phyloP scores from a whole-genome alignment of 2,113 vertebrate species.

The Callorhinus ursinus region DNA sequence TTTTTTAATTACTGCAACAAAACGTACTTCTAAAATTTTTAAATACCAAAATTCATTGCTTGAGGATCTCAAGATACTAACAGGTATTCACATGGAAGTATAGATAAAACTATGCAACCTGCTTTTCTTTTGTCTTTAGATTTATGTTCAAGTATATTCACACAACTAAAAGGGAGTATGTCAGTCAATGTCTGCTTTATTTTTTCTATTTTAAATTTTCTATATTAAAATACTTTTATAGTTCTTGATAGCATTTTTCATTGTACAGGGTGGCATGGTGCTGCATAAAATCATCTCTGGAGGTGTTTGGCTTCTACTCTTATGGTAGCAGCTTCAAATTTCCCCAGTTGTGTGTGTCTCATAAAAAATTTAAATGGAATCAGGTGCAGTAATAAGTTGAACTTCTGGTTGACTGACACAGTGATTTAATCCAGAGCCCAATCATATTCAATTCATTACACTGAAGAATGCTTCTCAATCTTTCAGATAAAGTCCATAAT shows the following conservation, averaged over 20 bases:
- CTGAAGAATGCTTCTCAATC: conserved; percentile 31
- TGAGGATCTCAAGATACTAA: neutral
- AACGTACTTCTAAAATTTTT: neutral
- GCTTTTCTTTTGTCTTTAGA: neutral
- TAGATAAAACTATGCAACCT: neutral
- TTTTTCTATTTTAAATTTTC: neutral
- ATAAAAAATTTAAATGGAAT: conserved; percentile 75
- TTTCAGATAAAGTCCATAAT: conserved; percentile 10
- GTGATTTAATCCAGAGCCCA: conserved; percentile 49
- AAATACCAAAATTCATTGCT: neutral
- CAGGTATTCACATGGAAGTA: neutral
- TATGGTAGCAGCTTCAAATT: neutral
- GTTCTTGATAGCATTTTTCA: neutral
- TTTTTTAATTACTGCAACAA: neutral
- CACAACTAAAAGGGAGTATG: neutral
- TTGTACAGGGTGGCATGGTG: neutral
- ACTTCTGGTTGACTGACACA: conserved; percentile 53
- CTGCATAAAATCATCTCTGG: neutral
- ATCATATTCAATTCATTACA: conserved; percentile 51
- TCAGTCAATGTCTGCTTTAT: neutral
- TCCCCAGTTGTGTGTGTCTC: conserved; percentile 46
- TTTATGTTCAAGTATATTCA: neutral
- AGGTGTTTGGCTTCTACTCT: conserved; percentile 29
- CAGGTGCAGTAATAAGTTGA: conserved; percentile 67
- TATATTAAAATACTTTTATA: neutral